phyloP scores from a whole-genome alignment of 2,113 vertebrate species.

The Oreotragus oreotragus region DNA sequence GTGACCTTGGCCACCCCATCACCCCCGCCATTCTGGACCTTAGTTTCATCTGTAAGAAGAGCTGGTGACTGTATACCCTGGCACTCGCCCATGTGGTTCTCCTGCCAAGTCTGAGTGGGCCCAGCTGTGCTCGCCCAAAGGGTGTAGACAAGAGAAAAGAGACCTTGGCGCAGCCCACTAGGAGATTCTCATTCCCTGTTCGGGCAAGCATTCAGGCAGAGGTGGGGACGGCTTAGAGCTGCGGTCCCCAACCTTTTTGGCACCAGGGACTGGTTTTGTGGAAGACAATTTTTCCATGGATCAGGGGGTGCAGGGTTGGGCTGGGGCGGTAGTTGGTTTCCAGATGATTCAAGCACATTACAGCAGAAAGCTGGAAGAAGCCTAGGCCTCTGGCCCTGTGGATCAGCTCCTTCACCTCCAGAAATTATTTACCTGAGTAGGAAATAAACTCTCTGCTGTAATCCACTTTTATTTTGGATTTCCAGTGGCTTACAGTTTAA shows the following conservation, averaged over 20 bases:
- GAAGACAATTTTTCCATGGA: background rate
- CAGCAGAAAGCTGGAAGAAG: background rate
- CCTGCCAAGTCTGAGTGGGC: background rate
- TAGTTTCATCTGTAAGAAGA: background rate
- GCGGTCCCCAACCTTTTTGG: background rate
- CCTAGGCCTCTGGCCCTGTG: background rate
- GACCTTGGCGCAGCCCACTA: too few relatives aligned
- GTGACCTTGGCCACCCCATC: background rate
- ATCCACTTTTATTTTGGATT: background rate
- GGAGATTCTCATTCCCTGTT: background rate
- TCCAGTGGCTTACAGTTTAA: background rate
- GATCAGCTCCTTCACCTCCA: background rate
- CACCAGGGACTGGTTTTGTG: background rate
- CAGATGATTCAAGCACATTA: background rate
- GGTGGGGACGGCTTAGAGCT: background rate
- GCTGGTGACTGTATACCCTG: background rate
- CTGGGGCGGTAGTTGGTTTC: background rate
- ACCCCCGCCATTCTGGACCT: background rate
- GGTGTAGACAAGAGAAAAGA: background rate
- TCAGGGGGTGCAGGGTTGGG: fast-evolving
- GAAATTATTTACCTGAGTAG: background rate
- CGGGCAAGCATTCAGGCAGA: background rate
- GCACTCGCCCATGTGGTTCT: background rate
- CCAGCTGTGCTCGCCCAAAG: background rate
- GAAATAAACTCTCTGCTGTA: background rate